These are phyloP conservation scores for Ursus arctos DNA, from an alignment of 2,113 vertebrate species.

Conservation along the genomic window DNA sequence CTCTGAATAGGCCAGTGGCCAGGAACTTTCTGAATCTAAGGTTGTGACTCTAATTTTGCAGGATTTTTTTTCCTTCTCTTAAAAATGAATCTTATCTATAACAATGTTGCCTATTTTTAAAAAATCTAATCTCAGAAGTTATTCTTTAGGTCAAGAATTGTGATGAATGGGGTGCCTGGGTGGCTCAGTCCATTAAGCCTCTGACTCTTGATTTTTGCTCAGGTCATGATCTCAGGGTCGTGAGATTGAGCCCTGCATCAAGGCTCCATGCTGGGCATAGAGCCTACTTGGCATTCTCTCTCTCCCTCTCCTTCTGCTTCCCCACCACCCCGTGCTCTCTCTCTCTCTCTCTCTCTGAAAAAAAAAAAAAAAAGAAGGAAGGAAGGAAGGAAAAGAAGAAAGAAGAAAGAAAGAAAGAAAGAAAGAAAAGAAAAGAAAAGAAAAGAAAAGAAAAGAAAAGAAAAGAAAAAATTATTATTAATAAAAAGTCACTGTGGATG, in stretches of 20 bases:
- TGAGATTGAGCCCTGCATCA: neutral
- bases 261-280: neutral
- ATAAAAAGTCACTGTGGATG: neutral
- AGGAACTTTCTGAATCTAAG: neutral
- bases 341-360: neutral
- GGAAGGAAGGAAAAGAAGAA: neutral
- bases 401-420: too few relatives aligned
- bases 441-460: too few relatives aligned
- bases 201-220: neutral
- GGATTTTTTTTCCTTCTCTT: neutral
- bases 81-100: neutral
- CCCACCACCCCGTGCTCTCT: neutral
- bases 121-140: neutral
- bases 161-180: neutral
- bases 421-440: too few relatives aligned
- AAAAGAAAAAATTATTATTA: neutral
- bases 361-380: neutral
- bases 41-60: neutral
- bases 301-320: neutral
- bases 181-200: neutral
- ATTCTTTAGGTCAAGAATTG: neutral
- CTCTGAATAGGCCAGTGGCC: neutral
- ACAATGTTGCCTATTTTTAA: neutral
- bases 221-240: neutral
- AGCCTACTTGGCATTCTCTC: neutral